Percentiles rank a stretch among this genome's conserved stretches.
Conservation (phyloP, 2,888 invertebrate species). For the Nemapogon koenigi region DNA sequence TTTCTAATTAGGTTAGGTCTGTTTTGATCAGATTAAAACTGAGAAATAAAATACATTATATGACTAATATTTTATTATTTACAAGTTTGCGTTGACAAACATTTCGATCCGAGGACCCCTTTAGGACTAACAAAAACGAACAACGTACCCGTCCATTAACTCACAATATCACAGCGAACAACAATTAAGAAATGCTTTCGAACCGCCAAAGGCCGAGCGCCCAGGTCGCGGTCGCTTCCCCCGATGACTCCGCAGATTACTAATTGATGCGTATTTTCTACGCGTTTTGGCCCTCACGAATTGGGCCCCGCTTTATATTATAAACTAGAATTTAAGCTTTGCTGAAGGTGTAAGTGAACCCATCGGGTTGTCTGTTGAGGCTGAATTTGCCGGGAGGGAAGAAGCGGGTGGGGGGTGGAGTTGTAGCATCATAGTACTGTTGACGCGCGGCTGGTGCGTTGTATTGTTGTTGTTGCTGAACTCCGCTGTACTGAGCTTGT, state of each 20-base stretch:
- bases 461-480: slow-evolving; percentile 34
- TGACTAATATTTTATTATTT: slow-evolving; percentile 48
- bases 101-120: slow-evolving; percentile 31
- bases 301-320: slow-evolving; percentile 26
- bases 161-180: slow-evolving; percentile 63
- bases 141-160: slow-evolving; percentile 53
- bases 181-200: slow-evolving; percentile 58
- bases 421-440: slow-evolving; percentile 64
- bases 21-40: background rate
- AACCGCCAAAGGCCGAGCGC: slow-evolving; percentile 29
- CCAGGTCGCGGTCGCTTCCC: slow-evolving; percentile 32
- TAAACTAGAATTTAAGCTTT: slow-evolving; percentile 50
- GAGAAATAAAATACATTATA: slow-evolving; percentile 2
- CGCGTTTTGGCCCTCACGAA: slow-evolving; percentile 38
- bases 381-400: slow-evolving; percentile 87
- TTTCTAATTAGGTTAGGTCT: background rate
- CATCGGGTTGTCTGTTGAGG: slow-evolving; percentile 86
- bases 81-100: slow-evolving; percentile 32
- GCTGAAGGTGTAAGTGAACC: slow-evolving; percentile 86
- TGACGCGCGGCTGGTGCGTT: slow-evolving; percentile 28
- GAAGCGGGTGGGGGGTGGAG: slow-evolving; percentile 76
- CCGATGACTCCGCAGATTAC: slow-evolving; percentile 50
- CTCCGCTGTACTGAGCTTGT: slow-evolving; percentile 55
- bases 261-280: slow-evolving; percentile 52
- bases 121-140: slow-evolving; percentile 38